Evolutionary conservation across 1,140 invertebrate species (phyloP), one percentile per base, ranked within the genome.

Genomic region (Papilio polyxenes): DNA sequence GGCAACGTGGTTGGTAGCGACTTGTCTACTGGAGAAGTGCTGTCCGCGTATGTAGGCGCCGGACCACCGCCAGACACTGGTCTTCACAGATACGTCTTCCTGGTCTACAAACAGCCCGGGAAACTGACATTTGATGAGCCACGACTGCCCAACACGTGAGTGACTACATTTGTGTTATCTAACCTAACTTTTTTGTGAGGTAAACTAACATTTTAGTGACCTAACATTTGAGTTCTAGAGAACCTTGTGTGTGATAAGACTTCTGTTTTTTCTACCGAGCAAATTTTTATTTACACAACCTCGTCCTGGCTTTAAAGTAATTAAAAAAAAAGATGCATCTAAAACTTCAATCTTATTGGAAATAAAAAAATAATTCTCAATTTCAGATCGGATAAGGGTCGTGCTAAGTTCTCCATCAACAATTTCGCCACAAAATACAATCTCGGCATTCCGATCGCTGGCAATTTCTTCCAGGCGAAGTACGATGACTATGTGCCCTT

Each of bases 401-500:
- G 98, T 13, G 96, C 95, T 0, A 95, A 96, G 7, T 99, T 98
- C 88, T 97, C 97, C 7, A 98, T 98, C 83, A 95, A 94, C 40
- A 96, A 97, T 31, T 99, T 99, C 93, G 97, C 97, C 0, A 90
- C 95, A 7, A 98, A 98, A 86, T 98, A 99, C 87, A 96, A 97
- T 0, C 94, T 99, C 17, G 97, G 97, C 8, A 91, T 96, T 83
- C 97, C 98, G 0, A 94, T 99, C 75, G 98, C 98, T 72, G 98
- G 97, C 10, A 99, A 99, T 89, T 97, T 98, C 89, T 99, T 96
- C 87, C 97, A 97, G 91, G 98, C 98, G 6, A 95, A 98, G 89
- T 99, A 95, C 88, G 98, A 99, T 92, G 97, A 98, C 86, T 99
- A 99, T 86, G 98, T 99, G 7, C 98, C 98, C 0, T 95, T 95